Evolutionary conservation across 2,797 vertebrate genomes (phyloP).

Genomic region (Peromyscus eremicus): DNA sequence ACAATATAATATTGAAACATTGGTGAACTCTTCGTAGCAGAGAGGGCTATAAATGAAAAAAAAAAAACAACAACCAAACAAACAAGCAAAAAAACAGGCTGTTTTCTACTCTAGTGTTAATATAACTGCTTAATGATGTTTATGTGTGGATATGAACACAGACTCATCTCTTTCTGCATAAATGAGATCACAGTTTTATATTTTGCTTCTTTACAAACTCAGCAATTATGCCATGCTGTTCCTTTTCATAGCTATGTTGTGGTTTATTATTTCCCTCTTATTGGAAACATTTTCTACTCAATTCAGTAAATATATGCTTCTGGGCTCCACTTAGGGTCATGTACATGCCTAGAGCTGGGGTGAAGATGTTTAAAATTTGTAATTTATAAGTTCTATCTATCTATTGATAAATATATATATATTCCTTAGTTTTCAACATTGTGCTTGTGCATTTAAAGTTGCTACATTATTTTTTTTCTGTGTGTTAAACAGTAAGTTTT

Average conservation of each 20-base stretch:
- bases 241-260: not conserved
- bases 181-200: not conserved
- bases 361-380: not conserved
- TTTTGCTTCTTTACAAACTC: not conserved
- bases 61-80: not conserved
- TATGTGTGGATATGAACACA: not conserved
- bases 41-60: not conserved
- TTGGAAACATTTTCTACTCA: not conserved
- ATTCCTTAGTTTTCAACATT: slow-evolving; percentile 5
- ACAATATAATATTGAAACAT: not conserved
- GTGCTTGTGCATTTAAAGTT: not conserved
- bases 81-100: not conserved
- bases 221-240: not conserved
- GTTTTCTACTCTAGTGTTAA: not conserved
- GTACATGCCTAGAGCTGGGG: not conserved
- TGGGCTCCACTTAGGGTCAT: not conserved
- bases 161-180: not conserved
- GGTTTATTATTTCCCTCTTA: not conserved
- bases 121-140: not conserved
- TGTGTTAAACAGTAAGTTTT: not conserved
- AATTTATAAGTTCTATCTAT: slow-evolving; percentile 6
- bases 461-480: not conserved
- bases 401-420: not conserved
- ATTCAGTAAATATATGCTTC: not conserved
- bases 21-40: not conserved